Base-by-base conservation (phyloP, 2,113 vertebrate genomes). In the Vulpes ferrilata region DNA sequence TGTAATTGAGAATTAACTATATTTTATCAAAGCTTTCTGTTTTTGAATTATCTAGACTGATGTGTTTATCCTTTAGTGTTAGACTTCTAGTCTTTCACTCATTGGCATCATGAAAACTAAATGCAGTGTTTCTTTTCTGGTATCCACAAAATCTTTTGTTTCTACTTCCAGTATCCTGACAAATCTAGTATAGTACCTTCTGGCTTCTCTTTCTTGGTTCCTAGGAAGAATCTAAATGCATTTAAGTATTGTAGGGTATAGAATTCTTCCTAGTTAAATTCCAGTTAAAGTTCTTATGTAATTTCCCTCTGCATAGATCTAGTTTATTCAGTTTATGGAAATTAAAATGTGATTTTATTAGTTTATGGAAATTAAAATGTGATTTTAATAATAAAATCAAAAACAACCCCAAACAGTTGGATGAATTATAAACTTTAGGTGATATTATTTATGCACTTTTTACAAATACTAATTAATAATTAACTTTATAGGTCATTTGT, bases 401-500 rank as follows among this genome's bases (percentile, higher is more conserved):
- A 80, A 96, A 64, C 35, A 95, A n/a, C 51, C 30, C 23, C 30
- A 73, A 79, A n/a, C 9, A 81, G 43, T 74, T 86, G 87, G 64
- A 19, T 93, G 82, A 80, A 80, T 69, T 86, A 65, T 83, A 65
- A 73, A 78, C 48, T 35, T 94, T 19, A 78, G 38, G 48, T n/a
- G 15, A 57, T 51, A n/a, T 53, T 95, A 86, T 85, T 27, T 93
- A 32, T 79, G 4, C 4, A 48, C 64, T 87, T 86, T 95, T 73
- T 79, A 93, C 57, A 79, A 73, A 16, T 90, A 4, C n/a, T 90
- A 84, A 95, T 96, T 97, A 83, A 38, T 88, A 90, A 48, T 93
- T 97, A 11, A 79, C n/a, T 81, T 88, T 96, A 57, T 94, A 94
- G 79, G 59, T 64, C 17, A 67, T 94, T 96, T n/a, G 48, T 94